phyloP scores from a whole-genome alignment of 2,888 invertebrate genomes.

The Polymixis lichenea region DNA sequence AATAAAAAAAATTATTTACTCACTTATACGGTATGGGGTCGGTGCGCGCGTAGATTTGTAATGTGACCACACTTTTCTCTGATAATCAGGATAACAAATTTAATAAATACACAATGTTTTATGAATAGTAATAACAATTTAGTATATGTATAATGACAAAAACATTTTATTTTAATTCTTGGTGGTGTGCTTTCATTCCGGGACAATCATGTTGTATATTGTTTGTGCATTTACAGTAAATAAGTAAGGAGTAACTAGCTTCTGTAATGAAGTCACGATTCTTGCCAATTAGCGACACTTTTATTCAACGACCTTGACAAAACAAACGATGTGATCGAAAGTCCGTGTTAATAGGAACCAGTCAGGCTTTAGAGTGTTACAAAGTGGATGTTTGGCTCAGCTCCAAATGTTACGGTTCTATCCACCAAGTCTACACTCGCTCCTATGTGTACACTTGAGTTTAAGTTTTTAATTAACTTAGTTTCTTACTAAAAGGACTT shows the following conservation, averaged over 20 bases:
- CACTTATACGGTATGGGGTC: too few relatives aligned
- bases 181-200: too few relatives aligned
- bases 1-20: too few relatives aligned
- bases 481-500: conserved; percentile 32
- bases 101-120: too few relatives aligned
- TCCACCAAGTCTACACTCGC: conserved; percentile 45
- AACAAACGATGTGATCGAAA: conserved; percentile 34
- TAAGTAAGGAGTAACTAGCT: not conserved
- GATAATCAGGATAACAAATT: too few relatives aligned
- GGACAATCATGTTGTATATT: not conserved
- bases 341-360: conserved; percentile 45
- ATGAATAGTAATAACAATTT: too few relatives aligned
- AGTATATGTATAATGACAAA: too few relatives aligned
- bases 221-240: not conserved
- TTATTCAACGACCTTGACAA: conserved; percentile 6
- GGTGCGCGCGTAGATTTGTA: too few relatives aligned
- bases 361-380: conserved; percentile 67
- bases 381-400: conserved; percentile 73
- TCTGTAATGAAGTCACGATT: too few relatives aligned
- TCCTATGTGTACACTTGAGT: conserved; percentile 59
- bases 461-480: conserved; percentile 63
- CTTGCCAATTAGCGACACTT: too few relatives aligned
- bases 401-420: conserved; percentile 75
- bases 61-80: too few relatives aligned
- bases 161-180: too few relatives aligned